Conservation (phyloP, 1,140 invertebrate species). For the Anastrepha ludens region DNA sequence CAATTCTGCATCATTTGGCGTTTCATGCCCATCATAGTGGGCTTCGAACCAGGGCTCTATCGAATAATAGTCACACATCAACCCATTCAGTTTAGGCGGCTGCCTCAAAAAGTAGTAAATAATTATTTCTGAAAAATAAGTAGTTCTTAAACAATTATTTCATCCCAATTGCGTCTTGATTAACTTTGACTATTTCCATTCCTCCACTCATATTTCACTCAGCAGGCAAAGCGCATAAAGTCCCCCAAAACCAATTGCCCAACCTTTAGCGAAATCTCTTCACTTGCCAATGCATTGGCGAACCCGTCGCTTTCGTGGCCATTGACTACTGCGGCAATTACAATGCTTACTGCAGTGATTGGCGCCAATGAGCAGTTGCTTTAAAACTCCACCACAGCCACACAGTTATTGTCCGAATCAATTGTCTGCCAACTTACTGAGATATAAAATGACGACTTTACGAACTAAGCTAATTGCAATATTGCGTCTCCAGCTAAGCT, state of each 20-base stretch:
- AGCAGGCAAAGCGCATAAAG: not conserved
- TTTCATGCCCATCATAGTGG: too few species aligned
- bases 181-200: not conserved
- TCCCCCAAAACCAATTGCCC: too few species aligned
- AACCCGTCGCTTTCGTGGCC: not conserved
- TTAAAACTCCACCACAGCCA: not conserved
- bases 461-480: not conserved
- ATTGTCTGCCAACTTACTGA: conserved; percentile 29
- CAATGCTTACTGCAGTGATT: not conserved
- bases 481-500: not conserved
- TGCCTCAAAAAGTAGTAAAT: too few species aligned
- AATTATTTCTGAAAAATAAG: too few species aligned
- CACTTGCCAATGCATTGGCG: not conserved
- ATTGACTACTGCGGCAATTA: conserved; percentile 9
- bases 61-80: too few species aligned
- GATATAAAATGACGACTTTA: conserved; percentile 7
- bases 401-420: conserved; percentile 14
- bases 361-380: conserved; percentile 23
- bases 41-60: too few species aligned
- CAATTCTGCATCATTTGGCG: too few species aligned
- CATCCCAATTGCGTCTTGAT: not conserved
- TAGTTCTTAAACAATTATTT: too few species aligned
- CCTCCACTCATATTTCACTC: not conserved
- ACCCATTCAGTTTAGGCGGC: too few species aligned
- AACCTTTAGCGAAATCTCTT: not conserved